These are phyloP conservation scores for Scomber colias DNA, from an alignment of 2,113 vertebrate species.

Conservation along the genomic window DNA sequence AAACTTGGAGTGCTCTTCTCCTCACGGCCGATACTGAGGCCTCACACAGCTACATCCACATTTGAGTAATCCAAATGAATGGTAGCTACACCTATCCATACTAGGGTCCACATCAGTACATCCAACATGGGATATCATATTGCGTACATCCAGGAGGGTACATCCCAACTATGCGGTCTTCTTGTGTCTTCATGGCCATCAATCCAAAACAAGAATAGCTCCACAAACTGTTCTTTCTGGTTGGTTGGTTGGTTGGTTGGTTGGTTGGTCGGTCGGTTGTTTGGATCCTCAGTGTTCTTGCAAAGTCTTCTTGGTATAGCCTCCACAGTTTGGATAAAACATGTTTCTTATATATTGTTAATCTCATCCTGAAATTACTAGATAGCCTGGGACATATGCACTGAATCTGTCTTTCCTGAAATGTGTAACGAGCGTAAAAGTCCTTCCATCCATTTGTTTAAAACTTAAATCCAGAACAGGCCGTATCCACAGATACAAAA, in stretches of 20 bases:
- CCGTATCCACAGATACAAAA: conserved; percentile 67
- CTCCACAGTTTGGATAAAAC: conserved; percentile 50
- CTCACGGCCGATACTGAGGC: conserved; percentile 41
- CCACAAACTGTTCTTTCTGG: conserved; percentile 46
- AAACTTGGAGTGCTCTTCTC: conserved; percentile 46
- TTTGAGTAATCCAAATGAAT: conserved; percentile 78
- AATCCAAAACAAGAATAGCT: conserved; percentile 62
- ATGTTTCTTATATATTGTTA: conserved; percentile 3
- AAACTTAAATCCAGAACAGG: conserved; percentile 68
- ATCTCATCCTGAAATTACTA: conserved; percentile 42
- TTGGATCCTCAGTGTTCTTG: conserved; percentile 54
- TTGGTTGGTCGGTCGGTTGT: conserved; percentile 31
- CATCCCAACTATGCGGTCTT: conserved; percentile 66
- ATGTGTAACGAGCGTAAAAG: conserved; percentile 19
- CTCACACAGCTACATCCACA: conserved; percentile 79
- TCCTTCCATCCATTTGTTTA: conserved; percentile 58
- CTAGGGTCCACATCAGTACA: conserved; percentile 67
- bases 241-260: conserved; percentile 10
- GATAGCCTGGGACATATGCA: conserved; percentile 13
- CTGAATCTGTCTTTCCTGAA: conserved; percentile 24
- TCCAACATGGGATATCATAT: conserved; percentile 64
- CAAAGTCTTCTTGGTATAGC: conserved; percentile 58
- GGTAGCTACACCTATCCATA: conserved; percentile 69
- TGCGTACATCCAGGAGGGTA: conserved; percentile 71
- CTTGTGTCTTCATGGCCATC: conserved; percentile 71